Base-by-base conservation (phyloP, 2,113 vertebrate genomes). In the Uropsilus gracilis region DNA sequence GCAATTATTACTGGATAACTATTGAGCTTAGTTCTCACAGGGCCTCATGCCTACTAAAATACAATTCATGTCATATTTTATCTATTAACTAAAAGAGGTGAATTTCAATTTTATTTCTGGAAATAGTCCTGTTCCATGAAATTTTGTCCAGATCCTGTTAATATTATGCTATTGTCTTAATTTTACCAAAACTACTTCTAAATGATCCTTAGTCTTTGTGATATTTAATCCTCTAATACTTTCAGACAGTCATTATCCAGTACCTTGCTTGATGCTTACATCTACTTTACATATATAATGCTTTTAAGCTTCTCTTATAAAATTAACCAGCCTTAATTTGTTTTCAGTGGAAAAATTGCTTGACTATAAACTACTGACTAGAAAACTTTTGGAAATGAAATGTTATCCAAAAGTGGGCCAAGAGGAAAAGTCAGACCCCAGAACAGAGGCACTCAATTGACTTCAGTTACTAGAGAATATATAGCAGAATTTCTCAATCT, bases 251-350 rank as follows among this genome's bases (percentile, higher is more conserved):
- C 28, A 72, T 55, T 77, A 87, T 75, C 26, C 32, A 42, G 1
- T 2, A 22, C 66, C 17, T 91, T 61, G 34, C 66, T 87, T 94
- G 24, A 24, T 86, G 30, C 50, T 92, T 64, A 91, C 24, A 32
- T 83, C 53, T 92, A 39, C 17, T 90, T 89, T 88, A 37, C 26
- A 83, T 94, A 72, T 85, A 85, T 68, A 77, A 13, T 76, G 61
- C 0, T 12, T 89, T 95, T 85, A 87, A 44, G 68, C 12, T 81
- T 80, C 44, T 30, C 14, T 86, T 94, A 77, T 63, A 81, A 91
- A 91, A 90, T 96, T 75, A 87, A 76, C 44, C 37, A 89, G 50
- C 46, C 39, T 87, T 84, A 87, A 72, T 94, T 94, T 68, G 78
- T 78, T 89, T 95, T 82, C 89, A 85, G 0, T 73, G 63, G 22